Evolutionary conservation across 2,797 vertebrate genomes (phyloP).

Genomic region (Masticophis lateralis): DNA sequence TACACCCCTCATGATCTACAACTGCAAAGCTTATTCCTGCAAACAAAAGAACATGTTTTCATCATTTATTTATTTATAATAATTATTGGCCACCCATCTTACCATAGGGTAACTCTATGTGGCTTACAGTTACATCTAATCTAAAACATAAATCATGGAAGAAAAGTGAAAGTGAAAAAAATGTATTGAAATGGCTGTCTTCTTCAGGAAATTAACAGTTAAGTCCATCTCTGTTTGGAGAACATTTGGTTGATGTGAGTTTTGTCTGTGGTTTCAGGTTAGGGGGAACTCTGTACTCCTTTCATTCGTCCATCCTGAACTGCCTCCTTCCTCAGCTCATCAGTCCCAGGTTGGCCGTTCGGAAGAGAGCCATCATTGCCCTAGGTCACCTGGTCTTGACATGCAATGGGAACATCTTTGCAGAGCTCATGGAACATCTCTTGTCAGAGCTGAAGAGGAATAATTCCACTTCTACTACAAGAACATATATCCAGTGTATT

Average conservation of each 20-base stretch:
- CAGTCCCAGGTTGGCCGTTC: constrained; percentile 88
- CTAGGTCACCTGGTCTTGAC: constrained; percentile 88
- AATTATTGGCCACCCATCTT: not conserved
- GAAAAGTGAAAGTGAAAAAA: not conserved
- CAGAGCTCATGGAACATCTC: constrained; percentile 86
- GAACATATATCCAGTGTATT: constrained; percentile 91
- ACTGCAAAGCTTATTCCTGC: not conserved
- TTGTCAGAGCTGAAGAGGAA: constrained; percentile 74
- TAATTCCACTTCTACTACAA: constrained; percentile 77
- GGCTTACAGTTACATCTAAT: not conserved
- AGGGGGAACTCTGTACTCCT: constrained; percentile 82
- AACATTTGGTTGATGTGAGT: constrained; percentile 20
- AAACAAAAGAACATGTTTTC: not conserved
- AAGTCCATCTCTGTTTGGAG: not conserved
- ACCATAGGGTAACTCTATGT: not conserved
- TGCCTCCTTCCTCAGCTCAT: constrained; percentile 89
- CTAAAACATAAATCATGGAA: not conserved
- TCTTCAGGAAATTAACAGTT: not conserved
- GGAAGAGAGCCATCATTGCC: constrained; percentile 89
- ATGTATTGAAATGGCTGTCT: not conserved
- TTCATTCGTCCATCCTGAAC: constrained; percentile 86
- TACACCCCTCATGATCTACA: not conserved
- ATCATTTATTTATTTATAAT: not conserved
- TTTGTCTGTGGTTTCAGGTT: constrained; percentile 72
- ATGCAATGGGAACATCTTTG: constrained; percentile 85